Evolutionary conservation across 2,797 vertebrate genomes (phyloP).

Genomic region (Rhynchonycteris naso): DNA sequence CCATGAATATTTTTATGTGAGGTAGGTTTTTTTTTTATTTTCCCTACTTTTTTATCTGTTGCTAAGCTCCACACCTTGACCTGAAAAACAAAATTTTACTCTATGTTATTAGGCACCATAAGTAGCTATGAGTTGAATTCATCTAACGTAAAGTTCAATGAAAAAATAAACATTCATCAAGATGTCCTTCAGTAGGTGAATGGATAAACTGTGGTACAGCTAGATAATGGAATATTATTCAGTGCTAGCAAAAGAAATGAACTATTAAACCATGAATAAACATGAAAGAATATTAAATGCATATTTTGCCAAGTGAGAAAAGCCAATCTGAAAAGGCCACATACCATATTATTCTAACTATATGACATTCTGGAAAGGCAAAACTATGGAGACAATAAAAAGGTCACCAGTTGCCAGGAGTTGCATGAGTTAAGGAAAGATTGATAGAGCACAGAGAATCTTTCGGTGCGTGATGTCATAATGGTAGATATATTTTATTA

Average conservation of each 20-base stretch:
- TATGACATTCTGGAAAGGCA: not conserved
- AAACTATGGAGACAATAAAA: conserved; percentile 19
- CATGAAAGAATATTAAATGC: not conserved
- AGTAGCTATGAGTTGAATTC: not conserved
- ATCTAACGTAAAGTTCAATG: not conserved
- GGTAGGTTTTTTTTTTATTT: not conserved
- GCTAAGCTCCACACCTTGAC: not conserved
- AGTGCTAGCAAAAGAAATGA: not conserved
- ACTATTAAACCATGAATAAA: not conserved
- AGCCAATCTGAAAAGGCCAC: not conserved
- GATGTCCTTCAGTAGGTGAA: not conserved
- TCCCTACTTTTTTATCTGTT: not conserved
- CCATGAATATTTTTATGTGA: not conserved
- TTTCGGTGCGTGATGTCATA: not conserved
- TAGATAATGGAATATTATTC: not conserved
- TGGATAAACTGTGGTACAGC: not conserved
- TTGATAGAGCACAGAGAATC: not conserved
- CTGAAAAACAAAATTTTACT: not conserved
- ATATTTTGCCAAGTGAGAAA: not conserved
- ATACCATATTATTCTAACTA: not conserved
- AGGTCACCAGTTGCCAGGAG: not conserved
- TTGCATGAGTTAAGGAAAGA: not conserved
- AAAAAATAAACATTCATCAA: not conserved
- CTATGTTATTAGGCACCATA: not conserved
- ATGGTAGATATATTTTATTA: not conserved